These are phyloP conservation scores for Setophaga coronata DNA, from an alignment of 2,113 vertebrate species.

Conservation along the genomic window DNA sequence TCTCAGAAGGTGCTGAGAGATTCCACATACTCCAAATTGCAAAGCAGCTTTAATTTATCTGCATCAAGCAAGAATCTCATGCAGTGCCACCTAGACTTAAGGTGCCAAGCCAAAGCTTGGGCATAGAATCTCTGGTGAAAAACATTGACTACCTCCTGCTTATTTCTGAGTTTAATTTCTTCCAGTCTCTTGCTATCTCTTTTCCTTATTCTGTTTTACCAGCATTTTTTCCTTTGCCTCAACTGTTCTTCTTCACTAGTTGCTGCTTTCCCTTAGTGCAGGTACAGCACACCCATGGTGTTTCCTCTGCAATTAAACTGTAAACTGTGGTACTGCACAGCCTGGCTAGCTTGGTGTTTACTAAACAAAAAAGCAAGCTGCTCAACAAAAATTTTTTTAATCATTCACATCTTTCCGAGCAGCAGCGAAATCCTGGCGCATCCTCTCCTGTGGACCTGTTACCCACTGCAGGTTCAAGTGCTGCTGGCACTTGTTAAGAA, in stretches of 20 bases:
- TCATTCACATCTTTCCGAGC: neutral
- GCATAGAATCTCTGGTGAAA: neutral
- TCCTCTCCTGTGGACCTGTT: neutral
- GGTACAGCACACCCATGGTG: neutral
- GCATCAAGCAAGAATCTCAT: rapidly evolving
- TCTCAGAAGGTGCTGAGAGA: neutral
- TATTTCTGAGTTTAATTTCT: neutral
- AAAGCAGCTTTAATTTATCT: neutral
- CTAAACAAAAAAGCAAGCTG: neutral
- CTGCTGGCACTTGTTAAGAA: neutral
- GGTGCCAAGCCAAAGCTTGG: neutral
- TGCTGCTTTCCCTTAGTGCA: neutral
- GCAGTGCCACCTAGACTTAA: neutral
- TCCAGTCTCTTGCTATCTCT: neutral
- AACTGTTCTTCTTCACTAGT: neutral
- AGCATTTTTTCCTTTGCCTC: neutral
- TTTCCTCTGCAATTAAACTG: neutral
- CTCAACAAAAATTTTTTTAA: neutral
- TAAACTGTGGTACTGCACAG: neutral
- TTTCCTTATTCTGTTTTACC: neutral
- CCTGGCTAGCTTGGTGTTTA: neutral
- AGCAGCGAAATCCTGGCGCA: neutral
- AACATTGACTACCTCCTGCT: neutral
- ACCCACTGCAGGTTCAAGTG: neutral
- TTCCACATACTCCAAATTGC: rapidly evolving